Evolutionary conservation across 2,888 invertebrate genomes (phyloP), one percentile per base, ranked within the genome.

Genomic region (Tiliacea citrago): DNA sequence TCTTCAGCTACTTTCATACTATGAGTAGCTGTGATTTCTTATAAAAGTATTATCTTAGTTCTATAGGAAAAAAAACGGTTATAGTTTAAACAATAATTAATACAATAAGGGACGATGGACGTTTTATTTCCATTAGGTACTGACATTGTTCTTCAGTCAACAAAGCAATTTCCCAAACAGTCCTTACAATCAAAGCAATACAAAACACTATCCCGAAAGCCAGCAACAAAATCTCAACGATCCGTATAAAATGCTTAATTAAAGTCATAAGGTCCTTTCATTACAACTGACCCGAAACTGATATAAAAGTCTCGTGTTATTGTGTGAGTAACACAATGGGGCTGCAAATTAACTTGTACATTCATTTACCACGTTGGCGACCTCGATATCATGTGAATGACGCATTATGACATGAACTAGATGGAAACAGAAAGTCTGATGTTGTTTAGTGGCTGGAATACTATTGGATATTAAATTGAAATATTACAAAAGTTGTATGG

Each of bases 261-360:
- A 83, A 86, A 74, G 68, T 66, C 69, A 53, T 73, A 77, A 74
- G 71, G 66, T 65, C 75, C 68, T 55, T 76, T 77, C 66, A 74
- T 78, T 77, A 85, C 79, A 61, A 68, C 63, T 75, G 77, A 72
- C 75, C 75, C 81, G 35, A 80, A 82, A 78, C 61, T 79, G 70
- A 80, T 84, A 79, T 82, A 84, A 84, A 86, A 82, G 77, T 83
- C 45, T 72, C 77, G 68, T 79, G 66, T 78, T 83, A 79, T 83
- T 86, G 77, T 87, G 66, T 66, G 75, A 60, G 51, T 47, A 35
- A 75, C 60, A 86, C 87, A 86, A 86, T 85, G 42, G 86, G 21
- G 63, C 72, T 55, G 60, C 63, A 77, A 86, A 87, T 87, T 87
- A 86, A 79, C 75, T 82, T 67, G 60, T 75, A 82, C 79, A 78